phyloP scores from a whole-genome alignment of 2,888 invertebrate species.

The Phengaris alcon region DNA sequence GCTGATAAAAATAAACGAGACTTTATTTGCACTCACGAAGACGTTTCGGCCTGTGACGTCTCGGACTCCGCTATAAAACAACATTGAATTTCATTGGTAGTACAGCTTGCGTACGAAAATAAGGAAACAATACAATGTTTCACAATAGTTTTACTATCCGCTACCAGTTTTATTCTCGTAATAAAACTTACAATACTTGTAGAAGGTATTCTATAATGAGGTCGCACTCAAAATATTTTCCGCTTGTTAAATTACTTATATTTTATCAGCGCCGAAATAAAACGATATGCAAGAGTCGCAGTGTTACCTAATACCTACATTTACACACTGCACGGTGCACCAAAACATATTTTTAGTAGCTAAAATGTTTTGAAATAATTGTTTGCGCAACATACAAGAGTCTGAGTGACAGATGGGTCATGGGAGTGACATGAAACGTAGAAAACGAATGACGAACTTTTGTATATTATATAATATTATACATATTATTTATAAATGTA shows the following conservation, averaged over 20 bases:
- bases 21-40: slow-evolving; percentile 48
- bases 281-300: neutral
- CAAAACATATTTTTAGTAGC: slow-evolving; percentile 24
- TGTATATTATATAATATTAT: too few species aligned
- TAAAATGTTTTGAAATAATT: slow-evolving; percentile 4
- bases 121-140: slow-evolving; percentile 29
- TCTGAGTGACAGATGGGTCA: neutral
- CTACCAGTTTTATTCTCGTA: slow-evolving; percentile 13
- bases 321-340: neutral
- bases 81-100: slow-evolving; percentile 28
- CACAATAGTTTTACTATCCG: slow-evolving; percentile 23
- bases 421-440: neutral
- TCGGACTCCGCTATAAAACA: slow-evolving; percentile 29
- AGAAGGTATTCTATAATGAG: slow-evolving; percentile 7
- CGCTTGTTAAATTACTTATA: neutral
- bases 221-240: neutral
- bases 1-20: slow-evolving; percentile 55
- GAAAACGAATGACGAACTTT: neutral
- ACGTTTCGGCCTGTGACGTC: slow-evolving; percentile 29
- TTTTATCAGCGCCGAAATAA: neutral
- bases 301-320: slow-evolving; percentile 2
- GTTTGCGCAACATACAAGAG: neutral
- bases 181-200: slow-evolving; percentile 8
- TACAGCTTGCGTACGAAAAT: neutral
- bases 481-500: too few species aligned